A percentile compares a stretch with the other conserved stretches of the same genome.
phyloP scores from a whole-genome alignment of 2,888 invertebrate species.

The Allygus modestus region DNA sequence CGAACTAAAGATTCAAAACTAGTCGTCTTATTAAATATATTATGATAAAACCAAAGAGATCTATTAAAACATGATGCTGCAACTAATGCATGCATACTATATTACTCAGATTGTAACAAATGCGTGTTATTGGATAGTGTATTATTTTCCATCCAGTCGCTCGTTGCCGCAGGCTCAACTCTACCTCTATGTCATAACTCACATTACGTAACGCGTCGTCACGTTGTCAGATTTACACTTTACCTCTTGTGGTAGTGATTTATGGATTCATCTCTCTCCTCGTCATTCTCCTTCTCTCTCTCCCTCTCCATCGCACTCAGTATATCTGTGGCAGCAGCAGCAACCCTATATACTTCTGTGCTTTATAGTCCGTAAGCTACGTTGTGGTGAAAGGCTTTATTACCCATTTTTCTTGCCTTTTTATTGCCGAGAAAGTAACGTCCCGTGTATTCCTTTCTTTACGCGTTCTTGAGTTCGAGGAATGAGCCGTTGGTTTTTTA shows the following conservation, averaged over 20 bases:
- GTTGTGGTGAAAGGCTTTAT: conserved; percentile 29
- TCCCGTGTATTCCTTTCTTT: conserved; percentile 1
- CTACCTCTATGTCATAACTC: no score
- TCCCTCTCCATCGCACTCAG: neutral
- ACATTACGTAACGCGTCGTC: neutral
- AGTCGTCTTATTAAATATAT: no score
- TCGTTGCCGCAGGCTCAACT: no score
- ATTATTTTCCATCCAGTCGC: no score
- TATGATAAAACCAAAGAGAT: no score
- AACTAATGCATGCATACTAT: no score
- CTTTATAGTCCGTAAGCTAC: conserved; percentile 29
- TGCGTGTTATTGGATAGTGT: no score
- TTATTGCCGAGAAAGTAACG: conserved; percentile 19
- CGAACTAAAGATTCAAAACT: no score
- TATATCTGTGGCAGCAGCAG: neutral
- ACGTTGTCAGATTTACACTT: conserved; percentile 15
- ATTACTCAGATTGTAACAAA: no score
- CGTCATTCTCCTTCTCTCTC: neutral
- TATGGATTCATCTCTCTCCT: neutral
- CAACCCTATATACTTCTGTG: conserved; percentile 7
- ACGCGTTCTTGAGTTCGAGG: neutral
- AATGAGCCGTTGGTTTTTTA: no score
- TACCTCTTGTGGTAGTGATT: neutral
- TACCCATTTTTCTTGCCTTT: neutral
- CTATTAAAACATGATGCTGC: no score